Base-by-base conservation (phyloP, 2,113 vertebrate genomes). In the Lagenorhynchus albirostris region DNA sequence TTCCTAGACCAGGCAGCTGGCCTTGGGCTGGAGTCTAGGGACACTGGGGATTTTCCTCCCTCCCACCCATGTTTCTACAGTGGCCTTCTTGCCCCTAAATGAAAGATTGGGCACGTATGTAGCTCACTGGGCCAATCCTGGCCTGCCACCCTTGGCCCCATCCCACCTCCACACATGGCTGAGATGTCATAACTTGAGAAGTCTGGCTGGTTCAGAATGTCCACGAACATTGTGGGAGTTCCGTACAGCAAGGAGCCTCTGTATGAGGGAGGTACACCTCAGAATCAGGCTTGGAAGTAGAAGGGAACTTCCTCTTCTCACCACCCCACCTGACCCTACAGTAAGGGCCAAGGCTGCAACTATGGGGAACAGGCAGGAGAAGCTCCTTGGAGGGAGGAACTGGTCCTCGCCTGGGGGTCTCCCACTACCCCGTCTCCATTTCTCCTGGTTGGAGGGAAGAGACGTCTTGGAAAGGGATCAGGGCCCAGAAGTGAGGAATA, bases 151-250 rank as follows among this genome's bases (percentile, higher is more conserved):
- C 89, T 73, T 25, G 55, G 68, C 26, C 76, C 76, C 63, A 74
- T 67, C 99, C 99, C 98, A 99, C 99, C 99, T 97, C 94, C 97
- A 29, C 91, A 65, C 14, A 99, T 70, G 68, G 98, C 89, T 0
- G 99, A 99, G 91, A 99, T 91, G 98, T 99, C 98, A 0, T 99
- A 99, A 95, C 98, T 99, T 91, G 97, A 92, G 53, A 99, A 96
- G 91, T 99, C 98, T 0, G 98, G 99, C 96, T 99, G 99, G 89
- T 96, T 98, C 38, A 99, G 65, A 97, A 99, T 98, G 92, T 99
- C 99, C 71, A 99, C 98, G 13, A 91, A 99, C 99, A 99, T 99
- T 68, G 99, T 99, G 2, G 99, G 99, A 0, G 99, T 99, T 63
- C 99, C 99, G 0, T 99, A 99, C 44, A 99, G 0, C 94, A 95